Evolutionary conservation across 2,113 vertebrate genomes (phyloP).

Genomic region (Microcebus lehilahytsara): DNA sequence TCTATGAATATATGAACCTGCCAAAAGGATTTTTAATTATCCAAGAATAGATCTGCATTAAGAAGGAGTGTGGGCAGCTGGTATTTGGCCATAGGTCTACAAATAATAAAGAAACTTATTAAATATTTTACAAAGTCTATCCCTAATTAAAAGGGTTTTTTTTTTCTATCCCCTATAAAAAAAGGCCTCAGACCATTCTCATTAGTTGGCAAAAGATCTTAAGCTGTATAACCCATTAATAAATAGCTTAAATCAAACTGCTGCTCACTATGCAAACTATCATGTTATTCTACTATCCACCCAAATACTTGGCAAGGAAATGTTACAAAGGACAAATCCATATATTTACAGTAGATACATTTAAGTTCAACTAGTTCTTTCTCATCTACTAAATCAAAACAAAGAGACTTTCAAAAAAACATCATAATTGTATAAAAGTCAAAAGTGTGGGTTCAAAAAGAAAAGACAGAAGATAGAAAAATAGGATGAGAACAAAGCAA

Average conservation of each 20-base stretch:
- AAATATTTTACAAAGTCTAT: constrained; percentile 43
- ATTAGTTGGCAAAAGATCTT: constrained; percentile 48
- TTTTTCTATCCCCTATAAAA: neutral
- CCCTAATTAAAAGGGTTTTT: constrained; percentile 55
- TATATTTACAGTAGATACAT: neutral
- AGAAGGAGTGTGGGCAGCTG: constrained; percentile 26
- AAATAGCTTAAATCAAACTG: constrained; percentile 25
- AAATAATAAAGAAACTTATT: constrained; percentile 56
- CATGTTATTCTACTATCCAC: neutral
- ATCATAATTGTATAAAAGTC: neutral
- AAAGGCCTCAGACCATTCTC: constrained; percentile 32
- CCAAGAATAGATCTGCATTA: constrained; percentile 44
- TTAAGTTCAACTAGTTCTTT: neutral
- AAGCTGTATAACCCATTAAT: neutral
- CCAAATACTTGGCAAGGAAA: neutral
- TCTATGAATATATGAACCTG: neutral
- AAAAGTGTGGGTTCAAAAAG: neutral
- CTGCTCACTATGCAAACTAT: neutral
- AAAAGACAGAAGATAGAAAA: neutral
- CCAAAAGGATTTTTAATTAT: constrained; percentile 53
- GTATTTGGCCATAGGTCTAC: constrained; percentile 51
- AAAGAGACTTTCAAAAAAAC: neutral
- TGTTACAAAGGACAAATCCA: neutral
- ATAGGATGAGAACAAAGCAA: neutral
- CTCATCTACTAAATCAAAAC: neutral